phyloP scores from a whole-genome alignment of 1,140 invertebrate species.

The Chlorops oryzae region DNA sequence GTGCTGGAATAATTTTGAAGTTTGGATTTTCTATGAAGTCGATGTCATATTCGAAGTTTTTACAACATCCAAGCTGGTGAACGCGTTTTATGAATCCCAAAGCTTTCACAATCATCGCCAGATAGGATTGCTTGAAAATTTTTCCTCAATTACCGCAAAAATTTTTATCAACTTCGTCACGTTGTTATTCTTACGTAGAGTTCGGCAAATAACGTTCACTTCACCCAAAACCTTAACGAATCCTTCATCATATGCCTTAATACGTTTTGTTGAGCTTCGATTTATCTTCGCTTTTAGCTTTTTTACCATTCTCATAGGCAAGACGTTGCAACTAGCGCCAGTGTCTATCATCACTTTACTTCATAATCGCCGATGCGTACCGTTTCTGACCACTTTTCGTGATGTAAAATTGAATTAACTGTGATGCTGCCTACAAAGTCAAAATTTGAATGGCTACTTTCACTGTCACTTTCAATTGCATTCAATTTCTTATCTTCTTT shows the following conservation, averaged over 20 bases:
- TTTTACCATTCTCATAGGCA: neutral
- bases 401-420: neutral
- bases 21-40: no score
- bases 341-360: slow-evolving; percentile 8
- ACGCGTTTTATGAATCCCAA: slow-evolving; percentile 10
- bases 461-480: slow-evolving; percentile 14
- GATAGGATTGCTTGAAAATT: neutral
- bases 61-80: slow-evolving; percentile 17
- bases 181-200: slow-evolving; percentile 3
- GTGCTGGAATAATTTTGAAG: no score
- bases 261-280: slow-evolving; percentile 1
- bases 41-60: slow-evolving; percentile 22
- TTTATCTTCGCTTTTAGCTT: neutral
- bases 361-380: neutral
- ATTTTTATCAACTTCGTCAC: slow-evolving; percentile 1
- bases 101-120: neutral
- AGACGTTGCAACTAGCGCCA: slow-evolving; percentile 2
- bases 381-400: neutral
- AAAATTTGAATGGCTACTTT: slow-evolving; percentile 22
- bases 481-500: slow-evolving; percentile 17
- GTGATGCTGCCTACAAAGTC: slow-evolving; percentile 8
- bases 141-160: slow-evolving; percentile 1
- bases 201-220: neutral
- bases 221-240: slow-evolving; percentile 5
- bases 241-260: neutral